Percentiles rank a stretch among this genome's conserved stretches.
Conservation (phyloP, 1,140 invertebrate species). For the Bursaphelenchus mucronatus region DNA sequence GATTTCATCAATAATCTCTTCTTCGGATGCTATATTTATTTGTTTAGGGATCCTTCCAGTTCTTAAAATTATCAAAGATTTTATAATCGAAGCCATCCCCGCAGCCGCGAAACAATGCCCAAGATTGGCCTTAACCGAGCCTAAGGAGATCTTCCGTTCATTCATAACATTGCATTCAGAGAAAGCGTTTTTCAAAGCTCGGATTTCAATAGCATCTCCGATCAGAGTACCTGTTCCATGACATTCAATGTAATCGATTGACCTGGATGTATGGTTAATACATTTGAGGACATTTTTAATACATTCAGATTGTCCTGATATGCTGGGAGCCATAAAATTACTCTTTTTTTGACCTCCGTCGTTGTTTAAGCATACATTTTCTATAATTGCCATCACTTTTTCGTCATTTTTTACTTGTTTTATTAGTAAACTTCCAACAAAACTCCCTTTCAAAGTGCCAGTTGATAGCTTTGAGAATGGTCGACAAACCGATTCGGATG, state of each 20-base stretch:
- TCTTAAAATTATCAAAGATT: slow-evolving; percentile 32
- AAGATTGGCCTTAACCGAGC: slow-evolving; percentile 32
- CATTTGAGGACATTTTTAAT: slow-evolving; percentile 26
- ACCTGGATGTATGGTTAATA: not conserved
- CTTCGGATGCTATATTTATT: slow-evolving; percentile 17
- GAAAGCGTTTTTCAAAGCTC: slow-evolving; percentile 14
- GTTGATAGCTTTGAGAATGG: slow-evolving; percentile 24
- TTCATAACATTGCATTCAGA: not conserved
- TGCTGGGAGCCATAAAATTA: slow-evolving; percentile 37
- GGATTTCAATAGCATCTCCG: slow-evolving; percentile 38
- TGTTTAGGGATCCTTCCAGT: slow-evolving; percentile 28
- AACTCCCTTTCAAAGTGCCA: slow-evolving; percentile 36
- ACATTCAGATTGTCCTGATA: slow-evolving; percentile 23
- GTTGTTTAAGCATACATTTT: slow-evolving; percentile 28
- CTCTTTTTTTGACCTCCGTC: slow-evolving; percentile 29
- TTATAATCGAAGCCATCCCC: slow-evolving; percentile 33
- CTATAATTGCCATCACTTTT: slow-evolving; percentile 23
- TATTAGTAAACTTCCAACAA: slow-evolving; percentile 23
- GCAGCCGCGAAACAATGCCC: slow-evolving; percentile 36
- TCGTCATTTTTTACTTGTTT: slow-evolving; percentile 26
- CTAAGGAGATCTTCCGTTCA: slow-evolving; percentile 1
- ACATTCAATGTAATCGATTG: slow-evolving; percentile 35
- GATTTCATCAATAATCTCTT: slow-evolving; percentile 10
- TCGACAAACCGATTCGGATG: slow-evolving; percentile 17
- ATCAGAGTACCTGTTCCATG: slow-evolving; percentile 35